Base-by-base conservation (phyloP, 2,113 vertebrate species). In the Xiphias gladius region DNA sequence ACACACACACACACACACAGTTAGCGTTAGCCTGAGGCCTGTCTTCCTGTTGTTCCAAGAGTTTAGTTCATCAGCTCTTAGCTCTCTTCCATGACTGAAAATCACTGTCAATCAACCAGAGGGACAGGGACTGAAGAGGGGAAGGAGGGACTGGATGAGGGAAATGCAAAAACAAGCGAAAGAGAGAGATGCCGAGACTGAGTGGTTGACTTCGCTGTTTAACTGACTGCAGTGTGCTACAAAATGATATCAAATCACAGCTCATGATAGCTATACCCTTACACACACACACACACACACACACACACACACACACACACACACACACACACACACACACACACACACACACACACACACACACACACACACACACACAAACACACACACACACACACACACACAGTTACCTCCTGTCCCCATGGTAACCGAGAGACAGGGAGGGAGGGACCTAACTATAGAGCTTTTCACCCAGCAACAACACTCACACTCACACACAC, bases 391-490 rank as follows among this genome's bases (percentile, higher is more conserved):
- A 85, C 54, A 55, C 35, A 67, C 64, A 79, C 67, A 77, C 39
- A 62, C 52, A 85, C 54, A 58, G 17, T 66, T 76, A 89, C 86
- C 81, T 85, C 69, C 82, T 87, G 88, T 93, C 88, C 86, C 92
- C 89, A 91, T 92, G 91, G 92, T 88, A 90, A 93, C 89, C 66
- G 80, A 32, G 41, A 90, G 82, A 82, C 55, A 61, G 58, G 30
- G 79, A 76, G 71, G 87, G 88, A 88, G 82, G 88, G 80, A 85
- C 88, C 83, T 83, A 91, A 92, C 89, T 83, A 85, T 84, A 88
- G 89, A 89, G 86, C 82, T 72, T 91, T 92, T 91, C 88, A 75
- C 85, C 86, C 80, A 91, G 89, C 88, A 93, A 91, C 86, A 88
- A 83, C 80, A 84, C 87, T 78, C 78, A 72, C 39, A 22, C 28